Evolutionary conservation across 2,888 invertebrate species (phyloP), one percentile per base, ranked within the genome.

Genomic region (Byasa hedistus): DNA sequence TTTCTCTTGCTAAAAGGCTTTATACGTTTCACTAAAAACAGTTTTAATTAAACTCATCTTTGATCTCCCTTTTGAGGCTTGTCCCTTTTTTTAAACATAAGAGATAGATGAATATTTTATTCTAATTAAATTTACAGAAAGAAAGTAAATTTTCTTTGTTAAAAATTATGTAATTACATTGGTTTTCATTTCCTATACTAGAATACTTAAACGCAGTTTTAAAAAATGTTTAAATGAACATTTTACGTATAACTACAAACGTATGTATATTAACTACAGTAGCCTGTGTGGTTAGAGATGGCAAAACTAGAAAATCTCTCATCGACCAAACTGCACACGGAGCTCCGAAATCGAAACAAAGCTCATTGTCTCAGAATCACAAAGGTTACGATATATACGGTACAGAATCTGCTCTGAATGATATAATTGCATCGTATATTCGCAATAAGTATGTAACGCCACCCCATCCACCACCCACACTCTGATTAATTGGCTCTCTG

Each of bases 401-500:
- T 39, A 39, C n/a, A n/a, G 3, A 15, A 22, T 54, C 52, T 54
- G 19, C 22, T 22, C 19, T 23, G 22, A n/a, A 22, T 54, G 22
- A 23, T 15, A 54, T 54, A 54, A 54, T 12, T 22, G 22, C 52
- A 22, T n/a, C 21, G 52, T 3, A 54, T 54, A 54, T 54, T 54
- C 15, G 52, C 8, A 22, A 51, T 21, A 51, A 51, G 21, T 51
- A 21, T 15, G 51, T 51, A 51, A n/a, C 51, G 7, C 51, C 48
- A 15, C n/a, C 15, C 7, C 32, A 7, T 8, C 32, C 10, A 17
- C 48, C 48, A 5, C 10, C 22, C 3, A 57, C 61, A 52, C 61
- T 65, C 61, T 66, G 66, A 66, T 66, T 66, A 66, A 66, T 66
- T 66, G 66, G 57, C 12, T 36, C 57, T 66, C 27, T 61, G 61